Base-by-base conservation (phyloP, 2,888 invertebrate genomes). In the Oligia strigilis region DNA sequence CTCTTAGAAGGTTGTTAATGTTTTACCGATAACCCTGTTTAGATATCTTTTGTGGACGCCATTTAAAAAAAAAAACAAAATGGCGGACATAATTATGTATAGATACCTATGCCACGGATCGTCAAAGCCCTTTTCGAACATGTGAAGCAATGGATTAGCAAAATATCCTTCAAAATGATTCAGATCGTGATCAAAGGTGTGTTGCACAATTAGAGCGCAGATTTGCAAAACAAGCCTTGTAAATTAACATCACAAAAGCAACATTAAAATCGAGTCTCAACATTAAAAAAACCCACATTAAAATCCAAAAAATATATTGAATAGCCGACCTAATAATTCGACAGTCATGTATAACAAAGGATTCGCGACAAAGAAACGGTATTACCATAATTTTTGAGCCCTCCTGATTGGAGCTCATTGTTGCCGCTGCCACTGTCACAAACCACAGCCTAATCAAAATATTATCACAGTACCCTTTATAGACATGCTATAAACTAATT, bases 311-410 rank as follows among this genome's bases (percentile, higher is more conserved):
- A 85, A 64, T 81, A 65, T 73, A 81, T 85, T 81, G 75, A 79
- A 85, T 75, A 17, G 36, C n/a, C 70, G 58, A 49, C 81, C 58
- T 77, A 84, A 85, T 85, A 75, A 85, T 85, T 81, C 40, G 71
- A 81, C 70, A 86, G 88, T 75, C 88, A 85, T 85, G 82, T 66
- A 36, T 86, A 78, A 87, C 88, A 86, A 86, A 86, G 88, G 86
- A 19, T 78, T 69, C n/a, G 64, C 78, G 19, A 85, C 88, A 86
- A 86, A 86, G 86, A 82, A 86, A 79, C 72, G 65, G 29, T 1
- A 88, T 88, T 86, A 88, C 65, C 86, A 86, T 86, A 88, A 88
- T 86, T 85, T 81, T 82, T 76, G 88, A 73, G 64, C 69, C 72
- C 55, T 62, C 70, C 72, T 87, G 86, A 86, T 86, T 86, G 82